These are phyloP conservation scores for Channa maculata DNA, from an alignment of 2,113 vertebrate genomes.

Conservation along the genomic window DNA sequence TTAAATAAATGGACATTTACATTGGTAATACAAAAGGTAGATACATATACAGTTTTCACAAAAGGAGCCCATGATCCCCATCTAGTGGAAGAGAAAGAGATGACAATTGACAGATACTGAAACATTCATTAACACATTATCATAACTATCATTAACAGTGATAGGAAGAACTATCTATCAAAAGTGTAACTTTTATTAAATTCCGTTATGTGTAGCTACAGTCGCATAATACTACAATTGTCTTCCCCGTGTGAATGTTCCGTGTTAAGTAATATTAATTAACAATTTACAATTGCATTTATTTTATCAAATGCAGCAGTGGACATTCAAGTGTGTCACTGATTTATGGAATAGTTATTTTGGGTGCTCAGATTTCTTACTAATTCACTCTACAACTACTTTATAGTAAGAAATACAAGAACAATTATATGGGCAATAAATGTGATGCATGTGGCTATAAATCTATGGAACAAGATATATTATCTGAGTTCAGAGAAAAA, in stretches of 20 bases:
- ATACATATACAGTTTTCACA: neutral
- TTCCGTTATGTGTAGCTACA: neutral
- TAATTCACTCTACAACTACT: neutral
- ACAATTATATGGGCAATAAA: neutral
- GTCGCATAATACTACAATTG: too few species aligned
- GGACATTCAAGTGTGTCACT: too few species aligned
- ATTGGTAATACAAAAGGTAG: neutral
- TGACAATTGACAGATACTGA: neutral
- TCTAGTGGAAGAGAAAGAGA: slow-evolving; percentile 53
- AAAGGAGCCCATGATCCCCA: slow-evolving; percentile 39
- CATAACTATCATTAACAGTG: neutral
- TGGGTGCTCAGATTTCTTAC: neutral
- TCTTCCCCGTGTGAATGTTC: too few species aligned
- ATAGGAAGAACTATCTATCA: neutral
- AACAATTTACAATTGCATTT: too few species aligned
- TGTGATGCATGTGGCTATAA: neutral
- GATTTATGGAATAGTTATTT: too few species aligned
- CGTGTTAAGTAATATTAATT: too few species aligned
- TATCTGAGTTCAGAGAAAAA: neutral
- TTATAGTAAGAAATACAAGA: neutral
- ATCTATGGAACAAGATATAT: neutral
- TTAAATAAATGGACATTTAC: neutral
- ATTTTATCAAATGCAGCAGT: too few species aligned
- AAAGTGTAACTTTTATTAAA: slow-evolving; percentile 28
- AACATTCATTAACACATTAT: neutral